Evolutionary conservation across 2,113 vertebrate genomes (phyloP).

Genomic region (Psittacula cyanocephala): DNA sequence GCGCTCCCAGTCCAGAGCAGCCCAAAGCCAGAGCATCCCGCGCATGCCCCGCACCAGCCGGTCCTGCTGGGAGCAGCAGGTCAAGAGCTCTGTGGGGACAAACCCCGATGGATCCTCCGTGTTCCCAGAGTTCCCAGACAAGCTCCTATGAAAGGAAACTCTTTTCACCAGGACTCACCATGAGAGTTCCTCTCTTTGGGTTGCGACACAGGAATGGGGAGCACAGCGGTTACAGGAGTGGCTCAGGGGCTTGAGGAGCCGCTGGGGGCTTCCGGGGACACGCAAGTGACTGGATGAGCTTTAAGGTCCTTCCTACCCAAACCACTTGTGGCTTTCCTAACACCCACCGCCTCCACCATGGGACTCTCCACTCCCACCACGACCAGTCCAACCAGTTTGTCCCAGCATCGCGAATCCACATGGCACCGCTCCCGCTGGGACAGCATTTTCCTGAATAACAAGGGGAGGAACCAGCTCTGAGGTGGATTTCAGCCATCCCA

Average conservation of each 20-base stretch:
- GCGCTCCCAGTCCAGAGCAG: background rate
- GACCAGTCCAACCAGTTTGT: slow-evolving; percentile 39
- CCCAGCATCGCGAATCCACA: fast-evolving
- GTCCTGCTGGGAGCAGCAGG: background rate
- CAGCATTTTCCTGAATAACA: background rate
- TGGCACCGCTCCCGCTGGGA: background rate
- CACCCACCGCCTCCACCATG: fast-evolving
- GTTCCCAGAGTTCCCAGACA: background rate
- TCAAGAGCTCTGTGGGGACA: background rate
- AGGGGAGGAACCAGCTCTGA: background rate
- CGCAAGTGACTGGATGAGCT: background rate
- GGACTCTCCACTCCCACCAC: background rate
- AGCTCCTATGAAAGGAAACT: background rate
- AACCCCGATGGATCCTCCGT: fast-evolving
- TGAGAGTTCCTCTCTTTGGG: background rate
- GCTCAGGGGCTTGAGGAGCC: background rate
- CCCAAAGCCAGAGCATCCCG: background rate
- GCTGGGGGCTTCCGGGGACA: background rate
- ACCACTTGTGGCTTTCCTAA: background rate
- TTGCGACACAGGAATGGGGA: background rate
- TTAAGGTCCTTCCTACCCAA: background rate
- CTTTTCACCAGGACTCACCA: background rate
- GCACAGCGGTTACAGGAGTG: background rate
- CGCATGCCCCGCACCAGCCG: fast-evolving
- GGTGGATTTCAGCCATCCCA: background rate